A percentile compares a stretch with the other conserved stretches of the same genome.
phyloP scores from a whole-genome alignment of 2,113 vertebrate species.

The Candoia aspera region DNA sequence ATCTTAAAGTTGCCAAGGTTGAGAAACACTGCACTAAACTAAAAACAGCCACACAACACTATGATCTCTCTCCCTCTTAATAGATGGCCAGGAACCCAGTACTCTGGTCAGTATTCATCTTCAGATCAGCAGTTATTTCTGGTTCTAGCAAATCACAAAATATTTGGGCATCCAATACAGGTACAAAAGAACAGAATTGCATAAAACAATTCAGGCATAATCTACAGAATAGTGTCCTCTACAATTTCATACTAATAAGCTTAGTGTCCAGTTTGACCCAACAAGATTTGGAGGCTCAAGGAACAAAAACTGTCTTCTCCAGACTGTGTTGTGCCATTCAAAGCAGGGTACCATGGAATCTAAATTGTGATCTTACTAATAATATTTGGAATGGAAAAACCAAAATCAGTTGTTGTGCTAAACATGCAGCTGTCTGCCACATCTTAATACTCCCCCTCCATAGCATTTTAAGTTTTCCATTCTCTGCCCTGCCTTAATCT shows the following conservation, averaged over 20 bases:
- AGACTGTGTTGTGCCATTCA: neutral
- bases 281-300: neutral
- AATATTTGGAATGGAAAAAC: slow-evolving; percentile 4
- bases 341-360: slow-evolving; percentile 1
- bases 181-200: neutral
- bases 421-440: neutral
- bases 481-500: neutral
- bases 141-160: neutral
- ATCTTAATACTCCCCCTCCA: neutral
- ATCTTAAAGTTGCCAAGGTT: too few species aligned
- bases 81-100: neutral
- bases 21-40: neutral
- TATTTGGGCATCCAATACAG: neutral
- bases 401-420: neutral
- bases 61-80: neutral
- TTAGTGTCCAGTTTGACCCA: neutral
- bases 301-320: neutral
- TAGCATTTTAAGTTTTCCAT: neutral
- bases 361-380: slow-evolving; percentile 32
- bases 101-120: neutral
- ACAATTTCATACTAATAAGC: neutral
- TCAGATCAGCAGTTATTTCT: neutral
- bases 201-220: neutral
- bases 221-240: neutral
- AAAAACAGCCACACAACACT: neutral